Conservation (phyloP, 2,888 invertebrate species). For the Chaetoderma sp. region DNA sequence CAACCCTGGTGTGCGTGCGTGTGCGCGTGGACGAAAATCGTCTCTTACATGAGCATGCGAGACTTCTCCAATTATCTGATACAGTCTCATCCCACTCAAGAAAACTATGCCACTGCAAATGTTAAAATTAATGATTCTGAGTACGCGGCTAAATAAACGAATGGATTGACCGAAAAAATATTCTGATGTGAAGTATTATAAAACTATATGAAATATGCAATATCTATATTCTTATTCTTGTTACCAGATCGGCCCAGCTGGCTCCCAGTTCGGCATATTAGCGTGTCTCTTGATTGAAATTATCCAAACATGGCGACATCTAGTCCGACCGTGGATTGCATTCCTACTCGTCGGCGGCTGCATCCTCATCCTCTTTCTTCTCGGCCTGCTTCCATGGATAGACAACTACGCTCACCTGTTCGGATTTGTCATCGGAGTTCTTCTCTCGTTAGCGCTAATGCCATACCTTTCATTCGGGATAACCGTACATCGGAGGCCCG, state of each 20-base stretch:
- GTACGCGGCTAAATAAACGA: too few species aligned
- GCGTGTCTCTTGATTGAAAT: conserved; percentile 95
- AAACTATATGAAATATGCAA: too few species aligned
- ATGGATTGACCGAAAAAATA: too few species aligned
- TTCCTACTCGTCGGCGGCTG: conserved; percentile 55
- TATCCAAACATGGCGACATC: conserved; percentile 90
- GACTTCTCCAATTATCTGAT: too few species aligned
- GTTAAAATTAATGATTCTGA: too few species aligned
- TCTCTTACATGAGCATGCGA: too few species aligned
- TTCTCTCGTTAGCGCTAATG: conserved; percentile 91
- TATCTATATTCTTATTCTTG: conserved; percentile 15
- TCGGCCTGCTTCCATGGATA: conserved; percentile 95
- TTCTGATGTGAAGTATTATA: too few species aligned
- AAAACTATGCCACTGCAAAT: too few species aligned
- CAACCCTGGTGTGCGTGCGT: too few species aligned
- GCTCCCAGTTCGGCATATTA: conserved; percentile 94
- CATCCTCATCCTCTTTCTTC: conserved; percentile 56
- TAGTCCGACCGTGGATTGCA: conserved; percentile 68
- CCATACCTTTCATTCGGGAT: conserved; percentile 93
- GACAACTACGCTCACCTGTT: conserved; percentile 98
- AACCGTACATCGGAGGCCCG: conserved; percentile 82
- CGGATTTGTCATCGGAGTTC: conserved; percentile 93
- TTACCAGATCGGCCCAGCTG: conserved; percentile 94
- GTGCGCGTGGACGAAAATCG: too few species aligned
- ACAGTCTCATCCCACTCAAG: too few species aligned